phyloP scores from a whole-genome alignment of 1,140 invertebrate genomes.

The Globodera rostochiensis region DNA sequence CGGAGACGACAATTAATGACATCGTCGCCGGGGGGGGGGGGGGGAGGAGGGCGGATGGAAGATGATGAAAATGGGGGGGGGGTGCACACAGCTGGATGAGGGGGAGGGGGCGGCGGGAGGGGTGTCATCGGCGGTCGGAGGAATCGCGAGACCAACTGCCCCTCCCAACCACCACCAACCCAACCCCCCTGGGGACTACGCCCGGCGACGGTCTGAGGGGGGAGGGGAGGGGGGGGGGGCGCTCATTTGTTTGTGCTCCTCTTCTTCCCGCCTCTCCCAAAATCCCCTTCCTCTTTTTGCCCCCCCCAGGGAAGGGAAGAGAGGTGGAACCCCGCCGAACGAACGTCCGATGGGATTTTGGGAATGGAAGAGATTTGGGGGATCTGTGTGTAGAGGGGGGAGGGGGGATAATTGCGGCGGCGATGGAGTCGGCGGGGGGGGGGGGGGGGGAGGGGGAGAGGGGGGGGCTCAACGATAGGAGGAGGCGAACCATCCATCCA shows the following conservation, averaged over 20 bases:
- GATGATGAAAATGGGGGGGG: not conserved
- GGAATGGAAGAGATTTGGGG: not conserved
- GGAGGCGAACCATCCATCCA: not conserved
- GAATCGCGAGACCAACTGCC: slow-evolving; percentile 5
- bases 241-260: slow-evolving; percentile 4
- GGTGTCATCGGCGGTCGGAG: not conserved
- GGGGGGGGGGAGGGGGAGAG: not conserved
- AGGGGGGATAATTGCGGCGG: not conserved
- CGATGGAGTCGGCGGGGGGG: slow-evolving; percentile 1
- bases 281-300: not conserved
- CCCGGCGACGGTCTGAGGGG: not conserved
- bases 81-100: not conserved
- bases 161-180: not conserved
- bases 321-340: not conserved
- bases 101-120: not conserved
- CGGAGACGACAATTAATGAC: slow-evolving; percentile 2
- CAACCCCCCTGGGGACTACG: not conserved
- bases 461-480: not conserved
- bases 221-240: not conserved
- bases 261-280: slow-evolving; percentile 1
- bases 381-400: not conserved
- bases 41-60: not conserved
- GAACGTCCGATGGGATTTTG: slow-evolving; percentile 4
- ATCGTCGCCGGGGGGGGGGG: not conserved
- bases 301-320: not conserved